These are phyloP conservation scores for Prolemur simus DNA, from an alignment of 2,113 vertebrate genomes.

Conservation along the genomic window DNA sequence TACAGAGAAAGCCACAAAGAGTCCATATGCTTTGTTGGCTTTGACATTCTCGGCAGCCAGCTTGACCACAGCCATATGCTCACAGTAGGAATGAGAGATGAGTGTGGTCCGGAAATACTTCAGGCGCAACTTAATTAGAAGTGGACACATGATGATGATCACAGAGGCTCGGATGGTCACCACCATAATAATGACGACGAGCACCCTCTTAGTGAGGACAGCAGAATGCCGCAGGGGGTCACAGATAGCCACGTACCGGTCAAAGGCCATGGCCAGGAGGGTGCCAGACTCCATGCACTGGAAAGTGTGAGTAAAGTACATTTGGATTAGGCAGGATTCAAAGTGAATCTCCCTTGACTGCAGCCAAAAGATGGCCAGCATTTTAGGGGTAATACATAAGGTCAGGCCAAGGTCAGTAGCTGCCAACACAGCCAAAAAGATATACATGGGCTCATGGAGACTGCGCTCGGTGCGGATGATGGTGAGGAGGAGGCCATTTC, in stretches of 20 bases:
- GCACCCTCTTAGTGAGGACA: neutral
- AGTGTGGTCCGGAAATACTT: neutral
- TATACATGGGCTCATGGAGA: slow-evolving; percentile 48
- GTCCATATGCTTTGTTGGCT: slow-evolving; percentile 9
- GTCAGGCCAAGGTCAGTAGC: slow-evolving; percentile 32
- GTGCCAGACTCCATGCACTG: slow-evolving; percentile 6
- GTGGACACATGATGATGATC: neutral
- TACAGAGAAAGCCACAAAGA: slow-evolving; percentile 49
- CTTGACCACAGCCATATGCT: neutral
- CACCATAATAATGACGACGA: neutral
- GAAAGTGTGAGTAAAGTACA: slow-evolving; percentile 23
- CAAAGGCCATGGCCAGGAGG: neutral
- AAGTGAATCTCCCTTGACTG: slow-evolving; percentile 13
- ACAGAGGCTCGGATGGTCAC: neutral
- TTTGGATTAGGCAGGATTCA: neutral
- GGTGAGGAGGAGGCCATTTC: neutral
- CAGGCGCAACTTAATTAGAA: neutral
- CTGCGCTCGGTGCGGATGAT: neutral
- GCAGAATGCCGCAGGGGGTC: neutral
- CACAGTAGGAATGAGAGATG: slow-evolving; percentile 49
- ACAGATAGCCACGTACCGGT: neutral
- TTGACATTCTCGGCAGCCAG: neutral
- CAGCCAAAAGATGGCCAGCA: slow-evolving; percentile 39
- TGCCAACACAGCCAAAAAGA: slow-evolving; percentile 6
- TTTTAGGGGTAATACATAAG: slow-evolving; percentile 9